A percentile compares a stretch with the other conserved stretches of the same genome.
Evolutionary conservation across 2,797 vertebrate species (phyloP).

Genomic region (Hylomyscus alleni): DNA sequence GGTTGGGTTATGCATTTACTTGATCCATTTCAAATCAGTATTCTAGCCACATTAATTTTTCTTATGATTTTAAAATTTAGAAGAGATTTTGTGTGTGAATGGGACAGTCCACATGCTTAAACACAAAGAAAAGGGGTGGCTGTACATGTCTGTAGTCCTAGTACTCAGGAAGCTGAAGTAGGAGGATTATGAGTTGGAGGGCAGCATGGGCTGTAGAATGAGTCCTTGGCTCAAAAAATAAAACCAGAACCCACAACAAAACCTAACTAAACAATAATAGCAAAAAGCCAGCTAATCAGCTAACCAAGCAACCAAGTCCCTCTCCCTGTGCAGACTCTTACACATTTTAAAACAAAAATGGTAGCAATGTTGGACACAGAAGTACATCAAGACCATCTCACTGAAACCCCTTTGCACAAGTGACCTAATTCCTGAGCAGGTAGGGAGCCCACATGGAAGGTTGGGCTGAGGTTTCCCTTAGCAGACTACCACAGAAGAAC

Average conservation of each 20-base stretch:
- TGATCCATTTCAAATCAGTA: slow-evolving; percentile 12
- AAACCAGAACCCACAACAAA: neutral
- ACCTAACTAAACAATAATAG: neutral
- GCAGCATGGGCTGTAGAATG: neutral
- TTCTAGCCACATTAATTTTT: slow-evolving; percentile 5
- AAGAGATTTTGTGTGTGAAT: slow-evolving; percentile 36
- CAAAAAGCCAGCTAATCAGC: neutral
- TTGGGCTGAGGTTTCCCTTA: neutral
- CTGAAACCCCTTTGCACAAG: neutral
- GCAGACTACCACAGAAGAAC: neutral
- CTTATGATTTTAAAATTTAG: slow-evolving; percentile 48
- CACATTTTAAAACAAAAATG: neutral
- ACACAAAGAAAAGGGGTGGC: neutral
- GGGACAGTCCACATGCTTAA: neutral
- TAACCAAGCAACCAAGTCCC: neutral
- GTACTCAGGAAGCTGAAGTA: neutral
- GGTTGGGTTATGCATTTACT: neutral
- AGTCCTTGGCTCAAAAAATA: neutral
- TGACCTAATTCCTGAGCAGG: slow-evolving; percentile 3
- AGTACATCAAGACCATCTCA: neutral
- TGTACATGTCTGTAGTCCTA: neutral
- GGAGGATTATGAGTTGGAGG: neutral
- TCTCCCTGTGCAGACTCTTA: neutral
- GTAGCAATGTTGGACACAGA: neutral
- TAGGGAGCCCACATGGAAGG: neutral